Evolutionary conservation across 1,140 invertebrate genomes (phyloP), one percentile per base, ranked within the genome.

Genomic region (Drosophila ironensis): DNA sequence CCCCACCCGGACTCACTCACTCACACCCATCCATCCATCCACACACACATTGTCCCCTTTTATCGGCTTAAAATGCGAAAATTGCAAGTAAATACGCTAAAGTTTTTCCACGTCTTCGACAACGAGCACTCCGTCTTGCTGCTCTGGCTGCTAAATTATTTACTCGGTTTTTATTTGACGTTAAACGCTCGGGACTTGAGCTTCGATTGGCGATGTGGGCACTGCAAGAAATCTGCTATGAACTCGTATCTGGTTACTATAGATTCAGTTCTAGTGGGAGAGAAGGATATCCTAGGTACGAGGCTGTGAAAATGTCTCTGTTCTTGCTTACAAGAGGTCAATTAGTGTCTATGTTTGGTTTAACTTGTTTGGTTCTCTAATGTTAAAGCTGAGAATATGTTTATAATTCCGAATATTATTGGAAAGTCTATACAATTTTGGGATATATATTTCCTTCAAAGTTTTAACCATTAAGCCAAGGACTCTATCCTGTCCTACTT

Each of bases 61-160:
- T 84, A 84, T 84, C 78, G 74, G 78, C 80, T 84, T 86, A 86
- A 84, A 80, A 74, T 80, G 81, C 80, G 74, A 84, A 86, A 84
- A 84, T 68, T 86, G 74, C 74, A 80, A 84, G 80, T 86, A 84
- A 86, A 86, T 86, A 71, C 74, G 44, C 52, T 44, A 52, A 80
- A 64, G 66, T 73, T 74, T 54, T 57, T 46, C 66, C 28, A 47
- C 35, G 33, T 53, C 56, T 42, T 75, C 45, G 59, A 25, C 19
- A 40, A n/a, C 24, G 28, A 40, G 67, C 54, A 60, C 69, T 82
- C 46, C 57, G 20, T 22, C 14, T 20, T 30, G 44, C 53, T 51
- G 54, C 60, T 27, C 30, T 25, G 19, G 52, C 69, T 77, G 41
- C 66, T 84, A 86, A 84, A 84, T 84, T 84, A 84, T 84, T 84